A percentile compares a stretch with the other conserved stretches of the same genome.
phyloP scores from a whole-genome alignment of 2,113 vertebrate genomes.

The Equus quagga region DNA sequence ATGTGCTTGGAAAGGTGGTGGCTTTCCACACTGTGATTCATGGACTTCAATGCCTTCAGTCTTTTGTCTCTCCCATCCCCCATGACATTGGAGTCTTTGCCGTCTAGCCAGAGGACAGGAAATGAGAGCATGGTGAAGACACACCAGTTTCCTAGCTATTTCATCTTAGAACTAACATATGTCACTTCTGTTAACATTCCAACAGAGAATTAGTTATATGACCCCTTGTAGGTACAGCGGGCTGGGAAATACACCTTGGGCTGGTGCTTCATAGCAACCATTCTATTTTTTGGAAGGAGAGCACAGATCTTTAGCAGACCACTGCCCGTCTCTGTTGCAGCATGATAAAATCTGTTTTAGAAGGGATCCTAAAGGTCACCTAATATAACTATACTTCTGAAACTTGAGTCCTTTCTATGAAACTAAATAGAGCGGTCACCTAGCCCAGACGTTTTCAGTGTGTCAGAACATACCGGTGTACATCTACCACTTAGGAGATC shows the following conservation, averaged over 20 bases:
- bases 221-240: not conserved
- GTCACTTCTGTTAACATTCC: not conserved
- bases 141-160: not conserved
- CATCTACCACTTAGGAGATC: not conserved
- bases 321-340: not conserved
- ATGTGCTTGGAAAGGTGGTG: not conserved
- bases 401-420: not conserved
- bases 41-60: not conserved
- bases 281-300: not conserved
- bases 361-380: not conserved
- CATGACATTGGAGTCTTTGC: not conserved
- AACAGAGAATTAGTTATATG: not conserved
- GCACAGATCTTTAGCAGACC: not conserved
- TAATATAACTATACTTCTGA: not conserved
- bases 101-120: not conserved
- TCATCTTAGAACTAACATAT: not conserved
- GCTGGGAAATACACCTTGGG: not conserved
- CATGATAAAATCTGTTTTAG: not conserved
- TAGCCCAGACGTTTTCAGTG: not conserved
- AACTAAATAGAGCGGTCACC: not conserved
- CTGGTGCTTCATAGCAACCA: not conserved
- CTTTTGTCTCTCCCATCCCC: not conserved
- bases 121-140: not conserved
- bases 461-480: not conserved
- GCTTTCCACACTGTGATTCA: not conserved